Evolutionary conservation across 1,140 invertebrate species (phyloP), one percentile per base, ranked within the genome.

Genomic region (Brachionus rubens): DNA sequence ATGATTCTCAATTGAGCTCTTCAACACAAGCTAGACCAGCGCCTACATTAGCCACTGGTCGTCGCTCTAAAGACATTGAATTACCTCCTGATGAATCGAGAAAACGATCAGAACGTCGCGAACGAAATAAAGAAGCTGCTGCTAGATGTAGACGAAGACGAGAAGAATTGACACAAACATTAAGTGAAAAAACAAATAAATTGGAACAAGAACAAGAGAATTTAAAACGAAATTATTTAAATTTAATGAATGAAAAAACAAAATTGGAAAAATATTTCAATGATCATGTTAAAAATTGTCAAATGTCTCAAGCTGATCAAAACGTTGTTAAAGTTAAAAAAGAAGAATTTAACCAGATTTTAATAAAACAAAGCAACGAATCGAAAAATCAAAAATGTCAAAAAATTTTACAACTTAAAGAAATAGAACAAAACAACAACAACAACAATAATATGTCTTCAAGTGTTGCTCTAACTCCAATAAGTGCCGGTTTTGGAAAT

Each of bases 61-160:
- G 75, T 10, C 59, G 50, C 24, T 26, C 48, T 5, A 59, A 62
- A 59, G 41, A 76, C 26, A 30, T 52, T 9, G 48, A 76, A 21
- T 19, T 76, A 1, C 75, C 75, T 24, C 75, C 75, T 0, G 75
- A 76, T 14, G 75, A 76, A 19, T 50, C 48, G 0, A 28, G 19
- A 59, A 76, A 76, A 62, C 40, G 75, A 1, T 14, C 21, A 46
- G 48, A 62, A 30, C 75, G 75, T 3, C 24, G 75, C 14, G 54
- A 76, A 14, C n/a, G 75, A 30, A 76, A 76, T 46, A 76, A 76
- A 33, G 24, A 30, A 12, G 75, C 75, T 0, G 75, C 75, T 12
- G 75, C 75, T 7, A 24, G 48, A 26, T 76, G 75, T 28, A 16
- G 75, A 2, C 16, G 43, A 16, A 41, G 46, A 19, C 36, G 75